phyloP scores from a whole-genome alignment of 2,888 invertebrate genomes.

The Linnaemya tessellans region DNA sequence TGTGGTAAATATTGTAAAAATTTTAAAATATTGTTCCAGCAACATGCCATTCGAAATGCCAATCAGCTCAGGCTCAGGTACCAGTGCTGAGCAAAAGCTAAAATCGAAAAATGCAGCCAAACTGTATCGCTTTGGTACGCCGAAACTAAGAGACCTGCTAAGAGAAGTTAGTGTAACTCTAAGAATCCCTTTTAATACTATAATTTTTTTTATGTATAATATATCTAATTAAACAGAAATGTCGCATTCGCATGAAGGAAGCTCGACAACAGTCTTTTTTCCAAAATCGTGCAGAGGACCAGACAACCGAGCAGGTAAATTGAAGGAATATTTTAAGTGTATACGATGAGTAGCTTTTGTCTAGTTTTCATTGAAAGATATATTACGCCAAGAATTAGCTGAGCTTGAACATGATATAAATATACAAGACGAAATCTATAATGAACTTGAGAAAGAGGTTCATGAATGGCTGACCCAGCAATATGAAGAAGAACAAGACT shows the following conservation, averaged over 20 bases:
- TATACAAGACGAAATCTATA: conserved; percentile 79
- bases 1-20: neutral
- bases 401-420: conserved; percentile 79
- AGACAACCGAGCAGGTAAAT: conserved; percentile 19
- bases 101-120: conserved; percentile 78
- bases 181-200: neutral
- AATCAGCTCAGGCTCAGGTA: conserved; percentile 75
- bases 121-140: conserved; percentile 77
- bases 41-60: conserved; percentile 74
- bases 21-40: neutral
- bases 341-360: neutral
- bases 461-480: conserved; percentile 80
- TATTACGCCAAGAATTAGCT: conserved; percentile 79
- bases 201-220: neutral
- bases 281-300: conserved; percentile 72
- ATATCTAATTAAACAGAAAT: conserved; percentile 76
- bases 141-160: conserved; percentile 79
- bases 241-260: conserved; percentile 78
- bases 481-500: conserved; percentile 77
- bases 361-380: conserved; percentile 72
- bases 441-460: conserved; percentile 79
- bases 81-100: conserved; percentile 79
- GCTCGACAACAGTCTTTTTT: conserved; percentile 76
- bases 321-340: neutral
- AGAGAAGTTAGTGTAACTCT: conserved; percentile 77